Base-by-base conservation (phyloP, 2,797 vertebrate genomes). In the Carduelis carduelis region DNA sequence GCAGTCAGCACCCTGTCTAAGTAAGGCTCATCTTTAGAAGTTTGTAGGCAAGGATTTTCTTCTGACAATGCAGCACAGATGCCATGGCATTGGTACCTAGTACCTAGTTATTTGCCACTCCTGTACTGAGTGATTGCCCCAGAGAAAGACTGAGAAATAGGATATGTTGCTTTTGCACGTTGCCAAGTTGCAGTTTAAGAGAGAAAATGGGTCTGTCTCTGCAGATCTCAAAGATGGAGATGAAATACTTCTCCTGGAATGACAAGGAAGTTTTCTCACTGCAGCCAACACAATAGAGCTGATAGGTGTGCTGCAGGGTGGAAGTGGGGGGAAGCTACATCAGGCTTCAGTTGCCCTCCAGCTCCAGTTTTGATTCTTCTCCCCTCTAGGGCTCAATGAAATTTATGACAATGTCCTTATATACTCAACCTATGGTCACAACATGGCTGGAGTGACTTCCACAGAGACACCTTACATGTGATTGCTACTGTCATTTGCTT, bases 271-370 rank as follows among this genome's bases (percentile, higher is more conserved):
- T 44, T 77, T 81, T 63, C 44, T 17, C 8, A 14, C 59, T 16
- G 28, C 21, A 55, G 30, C 11, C 1, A 7, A 37, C 27, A 37
- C 0, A 0, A 53, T 3, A 10, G 24, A 35, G 16, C 21, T 65
- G 15, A 39, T 8, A 61, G 11, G 3, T 37, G 8, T 32, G 16
- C 7, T 34, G 12, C 9, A 3, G 23, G 8, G 12, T 7, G 32
- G 35, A 8, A 10, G 14, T 4, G 11, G 49, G 46, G 18, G 16
- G 35, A 69, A 53, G 12, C 28, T 76, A 28, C 4, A 1, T 7
- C 18, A 76, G 68, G 18, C 8, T 74, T 59, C 22, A 26, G 3
- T 18, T 72, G 16, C 12, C 19, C 15, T 87, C n/a, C 65, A 49
- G 14, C 18, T 74, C 37, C 64, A 11, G 3, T 24, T 94, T 66